Conservation (phyloP, 2,888 invertebrate species). For the Watsonalla binaria region DNA sequence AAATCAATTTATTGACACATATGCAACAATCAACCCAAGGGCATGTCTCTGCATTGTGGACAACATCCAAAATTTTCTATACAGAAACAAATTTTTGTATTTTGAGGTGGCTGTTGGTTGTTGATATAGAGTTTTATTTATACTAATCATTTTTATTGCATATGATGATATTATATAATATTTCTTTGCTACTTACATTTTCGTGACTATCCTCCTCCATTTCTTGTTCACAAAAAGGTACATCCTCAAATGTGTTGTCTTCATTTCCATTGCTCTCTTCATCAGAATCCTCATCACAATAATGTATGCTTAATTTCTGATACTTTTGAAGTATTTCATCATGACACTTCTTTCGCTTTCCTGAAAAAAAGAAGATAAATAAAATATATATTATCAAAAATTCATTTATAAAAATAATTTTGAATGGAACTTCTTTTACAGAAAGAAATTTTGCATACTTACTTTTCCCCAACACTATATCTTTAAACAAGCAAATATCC, state of each 20-base stretch:
- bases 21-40: too few species aligned
- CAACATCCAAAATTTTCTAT: too few species aligned
- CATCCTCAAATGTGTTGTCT: conserved; percentile 1
- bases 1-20: too few species aligned
- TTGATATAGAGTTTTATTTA: too few species aligned
- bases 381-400: background rate
- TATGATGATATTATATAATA: too few species aligned
- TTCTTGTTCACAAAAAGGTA: background rate
- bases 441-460: conserved; percentile 1
- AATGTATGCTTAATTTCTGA: background rate
- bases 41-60: too few species aligned
- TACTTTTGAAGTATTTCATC: background rate
- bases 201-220: background rate
- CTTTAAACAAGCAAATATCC: conserved; percentile 5
- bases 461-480: conserved; percentile 9
- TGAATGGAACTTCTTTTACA: too few species aligned
- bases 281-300: background rate
- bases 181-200: background rate
- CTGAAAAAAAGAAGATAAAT: background rate
- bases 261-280: background rate
- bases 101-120: too few species aligned
- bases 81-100: too few species aligned
- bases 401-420: background rate
- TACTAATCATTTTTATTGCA: too few species aligned
- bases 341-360: background rate